Evolutionary conservation across 2,888 invertebrate genomes (phyloP).

Genomic region (Dryobotodes eremita): DNA sequence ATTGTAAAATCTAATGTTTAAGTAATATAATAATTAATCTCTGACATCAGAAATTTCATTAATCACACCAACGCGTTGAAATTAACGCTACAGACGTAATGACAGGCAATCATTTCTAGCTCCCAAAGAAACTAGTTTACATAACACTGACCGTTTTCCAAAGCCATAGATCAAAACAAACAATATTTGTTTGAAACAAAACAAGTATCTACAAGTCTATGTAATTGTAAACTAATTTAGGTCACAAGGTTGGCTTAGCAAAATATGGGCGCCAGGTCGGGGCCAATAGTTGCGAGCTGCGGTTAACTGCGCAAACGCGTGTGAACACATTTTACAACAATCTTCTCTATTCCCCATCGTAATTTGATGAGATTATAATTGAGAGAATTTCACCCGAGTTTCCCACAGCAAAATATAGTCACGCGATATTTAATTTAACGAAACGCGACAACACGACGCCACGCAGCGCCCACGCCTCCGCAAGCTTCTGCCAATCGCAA

Average conservation of each 20-base stretch:
- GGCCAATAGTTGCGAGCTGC: constrained; percentile 63
- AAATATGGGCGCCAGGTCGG: constrained; percentile 69
- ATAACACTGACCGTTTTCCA: constrained; percentile 55
- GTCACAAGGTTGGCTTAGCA: constrained; percentile 72
- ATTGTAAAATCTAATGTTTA: constrained; percentile 17
- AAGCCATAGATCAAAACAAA: constrained; percentile 62
- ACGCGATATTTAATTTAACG: constrained; percentile 80
- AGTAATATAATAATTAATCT: constrained; percentile 21
- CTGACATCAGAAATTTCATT: constrained; percentile 36
- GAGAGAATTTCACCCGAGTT: constrained; percentile 70
- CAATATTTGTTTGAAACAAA: constrained; percentile 53
- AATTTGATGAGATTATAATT: constrained; percentile 64
- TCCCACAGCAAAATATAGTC: constrained; percentile 77
- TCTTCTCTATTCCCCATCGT: constrained; percentile 35
- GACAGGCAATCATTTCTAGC: constrained; percentile 39
- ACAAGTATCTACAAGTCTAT: constrained; percentile 61
- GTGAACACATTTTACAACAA: constrained; percentile 60
- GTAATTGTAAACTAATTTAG: constrained; percentile 71
- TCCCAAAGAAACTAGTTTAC: constrained; percentile 53
- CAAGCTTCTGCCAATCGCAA: constrained; percentile 68
- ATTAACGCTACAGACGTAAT: constrained; percentile 40
- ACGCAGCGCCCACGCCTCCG: constrained; percentile 71
- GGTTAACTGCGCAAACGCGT: constrained; percentile 54
- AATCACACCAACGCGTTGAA: constrained; percentile 40
- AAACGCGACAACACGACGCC: constrained; percentile 68